Conservation (phyloP, 2,888 invertebrate species). For the Leptopilina drosophilae region DNA sequence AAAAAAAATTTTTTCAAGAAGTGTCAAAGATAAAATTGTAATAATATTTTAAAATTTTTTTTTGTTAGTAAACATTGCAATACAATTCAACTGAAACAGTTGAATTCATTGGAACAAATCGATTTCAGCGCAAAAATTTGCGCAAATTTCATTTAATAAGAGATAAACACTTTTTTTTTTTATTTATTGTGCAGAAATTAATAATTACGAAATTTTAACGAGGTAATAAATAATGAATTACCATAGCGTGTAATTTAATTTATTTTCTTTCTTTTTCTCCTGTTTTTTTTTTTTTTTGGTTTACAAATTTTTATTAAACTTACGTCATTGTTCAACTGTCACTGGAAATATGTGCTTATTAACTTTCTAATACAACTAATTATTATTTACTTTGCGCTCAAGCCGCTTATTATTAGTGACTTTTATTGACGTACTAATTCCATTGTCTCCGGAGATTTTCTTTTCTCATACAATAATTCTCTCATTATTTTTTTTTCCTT, state of each 20-base stretch:
- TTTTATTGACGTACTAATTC: not conserved
- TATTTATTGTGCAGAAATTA: not conserved
- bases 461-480: slow-evolving; percentile 1
- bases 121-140: slow-evolving; percentile 29
- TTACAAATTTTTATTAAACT: not conserved
- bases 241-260: not conserved
- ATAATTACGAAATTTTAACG: not conserved
- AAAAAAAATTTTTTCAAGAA: not conserved
- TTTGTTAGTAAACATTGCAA: slow-evolving; percentile 11
- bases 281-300: not conserved
- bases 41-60: not conserved
- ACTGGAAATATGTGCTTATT: not conserved
- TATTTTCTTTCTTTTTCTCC: not conserved
- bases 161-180: not conserved
- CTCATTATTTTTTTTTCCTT: not conserved
- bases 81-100: slow-evolving; percentile 29
- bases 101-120: slow-evolving; percentile 34
- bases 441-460: slow-evolving; percentile 4
- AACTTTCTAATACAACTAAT: slow-evolving; percentile 9
- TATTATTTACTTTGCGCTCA: not conserved
- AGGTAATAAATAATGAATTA: no score
- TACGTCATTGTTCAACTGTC: not conserved
- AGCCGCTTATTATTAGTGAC: not conserved
- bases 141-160: no score
- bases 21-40: slow-evolving; percentile 16